Conservation (phyloP, 2,888 invertebrate genomes). For the Nyleta sp. region DNA sequence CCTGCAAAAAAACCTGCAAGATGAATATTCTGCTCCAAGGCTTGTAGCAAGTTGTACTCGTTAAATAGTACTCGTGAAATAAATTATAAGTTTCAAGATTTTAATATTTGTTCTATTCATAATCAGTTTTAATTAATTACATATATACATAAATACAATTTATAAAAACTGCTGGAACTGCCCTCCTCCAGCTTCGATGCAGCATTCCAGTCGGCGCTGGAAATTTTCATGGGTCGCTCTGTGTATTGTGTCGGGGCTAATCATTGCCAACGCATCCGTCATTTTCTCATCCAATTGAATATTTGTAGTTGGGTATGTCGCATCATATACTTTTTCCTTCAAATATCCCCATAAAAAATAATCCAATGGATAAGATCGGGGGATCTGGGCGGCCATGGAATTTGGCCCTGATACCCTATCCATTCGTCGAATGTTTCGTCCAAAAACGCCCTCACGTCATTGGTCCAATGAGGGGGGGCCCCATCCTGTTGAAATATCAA, state of each 20-base stretch:
- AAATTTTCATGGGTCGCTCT: conserved; percentile 3
- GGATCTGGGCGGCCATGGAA: conserved; percentile 14
- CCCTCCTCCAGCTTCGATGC: not conserved
- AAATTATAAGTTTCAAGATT: too few species aligned
- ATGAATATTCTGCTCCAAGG: too few species aligned
- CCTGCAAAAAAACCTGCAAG: too few species aligned
- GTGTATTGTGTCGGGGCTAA: not conserved
- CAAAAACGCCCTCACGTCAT: not conserved
- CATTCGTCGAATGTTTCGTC: not conserved
- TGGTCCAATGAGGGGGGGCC: not conserved
- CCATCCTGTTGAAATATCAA: conserved; percentile 3
- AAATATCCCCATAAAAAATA: conserved; percentile 10
- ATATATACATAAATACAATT: too few species aligned
- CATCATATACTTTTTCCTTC: not conserved
- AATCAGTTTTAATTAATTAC: too few species aligned
- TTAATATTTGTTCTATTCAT: conserved; percentile 24
- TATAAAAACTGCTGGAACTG: conserved; percentile 10
- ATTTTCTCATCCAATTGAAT: not conserved
- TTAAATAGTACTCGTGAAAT: too few species aligned
- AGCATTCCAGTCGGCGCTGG: not conserved
- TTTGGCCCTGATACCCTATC: not conserved
- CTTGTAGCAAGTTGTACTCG: too few species aligned
- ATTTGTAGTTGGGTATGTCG: not conserved
- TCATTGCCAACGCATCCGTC: not conserved
- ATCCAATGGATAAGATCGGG: conserved; percentile 13